phyloP scores from a whole-genome alignment of 1,140 invertebrate species.

The Arctopsyche grandis region DNA sequence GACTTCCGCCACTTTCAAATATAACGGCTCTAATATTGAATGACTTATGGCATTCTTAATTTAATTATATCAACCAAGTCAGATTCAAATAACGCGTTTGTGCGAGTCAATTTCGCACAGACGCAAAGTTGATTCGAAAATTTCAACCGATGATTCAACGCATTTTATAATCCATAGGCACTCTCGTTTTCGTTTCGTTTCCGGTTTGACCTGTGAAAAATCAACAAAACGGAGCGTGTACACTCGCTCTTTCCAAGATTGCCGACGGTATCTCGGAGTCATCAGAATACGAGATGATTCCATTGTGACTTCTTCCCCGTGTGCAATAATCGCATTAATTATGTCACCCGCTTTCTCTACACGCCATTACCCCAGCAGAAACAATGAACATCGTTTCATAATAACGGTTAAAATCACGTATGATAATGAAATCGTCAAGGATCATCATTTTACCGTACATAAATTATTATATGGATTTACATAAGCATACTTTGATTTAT shows the following conservation, averaged over 20 bases:
- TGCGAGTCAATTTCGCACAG: not conserved
- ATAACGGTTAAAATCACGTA: not conserved
- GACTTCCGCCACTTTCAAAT: too few species aligned
- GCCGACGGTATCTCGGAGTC: not conserved
- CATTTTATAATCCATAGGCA: conserved; percentile 9
- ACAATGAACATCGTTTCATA: not conserved
- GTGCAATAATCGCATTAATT: conserved; percentile 19
- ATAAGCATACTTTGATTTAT: too few species aligned
- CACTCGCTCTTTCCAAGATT: not conserved
- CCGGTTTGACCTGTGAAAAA: not conserved
- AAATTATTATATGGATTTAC: too few species aligned
- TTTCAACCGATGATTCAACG: conserved; percentile 6
- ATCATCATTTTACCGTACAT: not conserved
- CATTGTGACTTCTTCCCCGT: conserved; percentile 10
- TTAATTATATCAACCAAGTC: too few species aligned
- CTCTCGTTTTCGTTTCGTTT: not conserved
- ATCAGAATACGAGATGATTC: not conserved
- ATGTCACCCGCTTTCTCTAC: conserved; percentile 16
- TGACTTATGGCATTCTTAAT: too few species aligned
- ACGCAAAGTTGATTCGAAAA: not conserved
- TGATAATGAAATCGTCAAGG: not conserved
- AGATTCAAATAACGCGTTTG: too few species aligned
- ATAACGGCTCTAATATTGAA: too few species aligned
- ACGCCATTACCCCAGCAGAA: not conserved
- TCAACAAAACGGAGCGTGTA: not conserved